Percentiles rank a stretch among this genome's conserved stretches.
These are phyloP conservation scores for Polyommatus iphigenia DNA, from an alignment of 2,888 invertebrate species.

Conservation along the genomic window DNA sequence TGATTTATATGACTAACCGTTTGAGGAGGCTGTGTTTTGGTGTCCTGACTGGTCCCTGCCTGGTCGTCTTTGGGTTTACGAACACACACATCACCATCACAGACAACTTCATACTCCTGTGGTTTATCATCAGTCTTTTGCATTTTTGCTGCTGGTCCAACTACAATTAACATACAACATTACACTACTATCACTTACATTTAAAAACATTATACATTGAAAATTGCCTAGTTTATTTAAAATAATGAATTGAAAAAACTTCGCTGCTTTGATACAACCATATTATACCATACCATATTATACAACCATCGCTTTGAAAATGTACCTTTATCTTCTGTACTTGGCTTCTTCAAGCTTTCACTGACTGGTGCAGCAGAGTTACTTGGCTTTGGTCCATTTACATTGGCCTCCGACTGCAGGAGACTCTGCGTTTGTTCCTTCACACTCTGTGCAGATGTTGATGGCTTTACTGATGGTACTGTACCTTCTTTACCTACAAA, in stretches of 20 bases:
- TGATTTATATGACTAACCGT: not conserved
- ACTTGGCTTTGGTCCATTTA: not conserved
- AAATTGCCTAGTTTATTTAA: too few relatives aligned
- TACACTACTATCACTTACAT: not conserved
- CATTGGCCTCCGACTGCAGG: conserved; percentile 53
- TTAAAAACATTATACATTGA: too few relatives aligned
- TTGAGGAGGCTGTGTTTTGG: not conserved
- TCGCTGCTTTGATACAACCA: too few relatives aligned
- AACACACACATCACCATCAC: conserved; percentile 76
- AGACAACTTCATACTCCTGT: conserved; percentile 66
- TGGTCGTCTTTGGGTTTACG: conserved; percentile 48
- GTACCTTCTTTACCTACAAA: conserved; percentile 35
- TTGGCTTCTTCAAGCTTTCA: not conserved
- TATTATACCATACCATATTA: too few relatives aligned
- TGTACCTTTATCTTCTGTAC: conserved; percentile 35
- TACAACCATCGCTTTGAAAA: too few relatives aligned
- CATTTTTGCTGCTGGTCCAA: conserved; percentile 52
- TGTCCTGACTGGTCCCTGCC: conserved; percentile 54
- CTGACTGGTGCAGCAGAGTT: not conserved
- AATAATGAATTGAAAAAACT: too few relatives aligned
- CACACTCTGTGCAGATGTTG: conserved; percentile 53
- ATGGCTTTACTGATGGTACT: conserved; percentile 46
- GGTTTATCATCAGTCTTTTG: conserved; percentile 49
- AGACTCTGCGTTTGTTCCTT: conserved; percentile 54
- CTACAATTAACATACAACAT: conserved; percentile 31